These are phyloP conservation scores for Steromphala cineraria DNA, from an alignment of 2,888 invertebrate genomes.

Conservation along the genomic window DNA sequence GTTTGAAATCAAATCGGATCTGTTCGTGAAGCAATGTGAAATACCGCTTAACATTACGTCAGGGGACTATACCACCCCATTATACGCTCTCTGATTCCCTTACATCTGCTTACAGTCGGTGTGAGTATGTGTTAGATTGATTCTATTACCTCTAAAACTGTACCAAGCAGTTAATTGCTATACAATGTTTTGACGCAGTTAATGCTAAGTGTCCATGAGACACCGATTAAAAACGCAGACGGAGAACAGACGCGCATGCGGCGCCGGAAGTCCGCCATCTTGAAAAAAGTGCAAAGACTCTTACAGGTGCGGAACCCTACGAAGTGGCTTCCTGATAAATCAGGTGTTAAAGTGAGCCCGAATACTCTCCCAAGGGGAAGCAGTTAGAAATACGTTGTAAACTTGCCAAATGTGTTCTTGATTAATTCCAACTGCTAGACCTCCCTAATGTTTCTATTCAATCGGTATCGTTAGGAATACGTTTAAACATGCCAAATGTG, in stretches of 20 bases:
- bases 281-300: not conserved
- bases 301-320: not conserved
- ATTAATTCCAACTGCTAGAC: not conserved
- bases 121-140: too few species aligned
- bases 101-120: too few species aligned
- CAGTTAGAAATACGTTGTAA: too few species aligned
- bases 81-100: too few species aligned
- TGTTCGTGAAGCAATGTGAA: too few species aligned
- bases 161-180: not conserved
- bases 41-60: too few species aligned
- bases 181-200: not conserved
- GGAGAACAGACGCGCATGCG: not conserved
- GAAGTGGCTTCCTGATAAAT: not conserved
- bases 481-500: too few species aligned
- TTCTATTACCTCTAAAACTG: not conserved
- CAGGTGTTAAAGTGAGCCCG: too few species aligned
- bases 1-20: too few species aligned
- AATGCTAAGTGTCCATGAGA: not conserved
- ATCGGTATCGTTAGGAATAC: too few species aligned
- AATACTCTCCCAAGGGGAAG: too few species aligned
- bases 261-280: not conserved
- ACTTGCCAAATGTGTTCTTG: not conserved
- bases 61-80: too few species aligned
- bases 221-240: not conserved
- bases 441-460: not conserved